These are phyloP conservation scores for Cotesia glomerata DNA, from an alignment of 1,140 invertebrate species.

Conservation along the genomic window DNA sequence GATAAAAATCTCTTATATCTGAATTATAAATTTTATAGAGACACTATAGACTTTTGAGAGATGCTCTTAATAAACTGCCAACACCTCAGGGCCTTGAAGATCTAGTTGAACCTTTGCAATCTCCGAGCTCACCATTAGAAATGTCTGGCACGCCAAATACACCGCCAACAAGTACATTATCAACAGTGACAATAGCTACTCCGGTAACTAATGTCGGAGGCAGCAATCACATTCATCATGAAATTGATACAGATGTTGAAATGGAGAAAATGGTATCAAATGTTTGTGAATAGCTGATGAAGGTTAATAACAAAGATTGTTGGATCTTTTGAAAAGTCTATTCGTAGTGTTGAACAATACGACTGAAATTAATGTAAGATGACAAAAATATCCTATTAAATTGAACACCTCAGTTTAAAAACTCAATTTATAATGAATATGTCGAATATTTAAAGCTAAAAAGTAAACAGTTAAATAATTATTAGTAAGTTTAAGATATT, in stretches of 20 bases:
- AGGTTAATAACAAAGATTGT: constrained; percentile 60
- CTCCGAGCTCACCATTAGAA: constrained; percentile 53
- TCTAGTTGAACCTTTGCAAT: constrained; percentile 69
- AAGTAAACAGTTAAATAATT: neutral
- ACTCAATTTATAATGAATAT: neutral
- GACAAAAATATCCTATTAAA: constrained; percentile 7
- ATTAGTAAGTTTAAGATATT: constrained; percentile 4
- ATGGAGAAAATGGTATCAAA: constrained; percentile 79
- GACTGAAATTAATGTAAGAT: constrained; percentile 33
- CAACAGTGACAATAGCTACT: constrained; percentile 35
- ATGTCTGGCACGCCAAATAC: constrained; percentile 51
- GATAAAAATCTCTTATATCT: neutral
- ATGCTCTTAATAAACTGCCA: constrained; percentile 80
- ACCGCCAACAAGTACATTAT: constrained; percentile 43
- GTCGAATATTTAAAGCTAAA: neutral
- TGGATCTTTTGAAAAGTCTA: constrained; percentile 63
- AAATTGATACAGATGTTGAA: constrained; percentile 71
- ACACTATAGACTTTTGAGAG: constrained; percentile 79
- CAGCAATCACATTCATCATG: constrained; percentile 59
- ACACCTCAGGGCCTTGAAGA: constrained; percentile 76
- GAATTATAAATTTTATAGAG: constrained; percentile 64
- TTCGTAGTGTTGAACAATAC: constrained; percentile 59
- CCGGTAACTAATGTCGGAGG: constrained; percentile 44
- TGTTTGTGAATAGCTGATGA: constrained; percentile 68
- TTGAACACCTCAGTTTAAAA: neutral